Base-by-base conservation (phyloP, 1,140 invertebrate genomes). In the Sminthurides bifidus region DNA sequence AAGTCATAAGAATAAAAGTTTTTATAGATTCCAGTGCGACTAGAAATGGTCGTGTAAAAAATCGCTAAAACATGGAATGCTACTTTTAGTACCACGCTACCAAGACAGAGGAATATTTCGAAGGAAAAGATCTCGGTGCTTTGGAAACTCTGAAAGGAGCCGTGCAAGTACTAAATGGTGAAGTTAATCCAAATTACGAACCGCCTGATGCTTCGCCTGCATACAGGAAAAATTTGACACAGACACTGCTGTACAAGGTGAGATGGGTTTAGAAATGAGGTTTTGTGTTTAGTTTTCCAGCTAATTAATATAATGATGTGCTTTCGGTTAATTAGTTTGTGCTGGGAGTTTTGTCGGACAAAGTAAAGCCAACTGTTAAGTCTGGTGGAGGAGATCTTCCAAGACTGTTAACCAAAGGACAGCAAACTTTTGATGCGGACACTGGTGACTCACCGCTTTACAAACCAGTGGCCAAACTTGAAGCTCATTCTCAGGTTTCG, bases 241-340 rank as follows among this genome's bases (percentile, higher is more conserved):
- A 77, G 40, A 75, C 76, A 51, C 66, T 89, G 24, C 80, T 89
- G 59, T 90, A 87, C 66, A 88, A 87, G 74, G 81, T 83, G 71
- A 64, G 30, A 64, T 35, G 52, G 45, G n/a, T n/a, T n/a, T n/a
- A n/a, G n/a, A n/a, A n/a, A n/a, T n/a, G n/a, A n/a, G n/a, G n/a
- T n/a, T n/a, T 56, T 51, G 52, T 44, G 27, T 56, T 37, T 35
- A 71, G 63, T 29, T 64, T 33, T 53, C 52, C 56, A 51, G 55
- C 43, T 35, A 19, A 21, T 21, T 15, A 8, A 44, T 14, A 8
- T 15, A 10, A 10, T 10, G 8, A 10, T 10, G 10, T 44, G 12
- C 21, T 6, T 52, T 52, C 33, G 17, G 12, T 52, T 21, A 37
- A 21, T 43, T 4, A 31, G 17, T 14, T 33, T 6, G 57, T 66